Conservation (phyloP, 2,797 vertebrate genomes). For the Chelon auratus region DNA sequence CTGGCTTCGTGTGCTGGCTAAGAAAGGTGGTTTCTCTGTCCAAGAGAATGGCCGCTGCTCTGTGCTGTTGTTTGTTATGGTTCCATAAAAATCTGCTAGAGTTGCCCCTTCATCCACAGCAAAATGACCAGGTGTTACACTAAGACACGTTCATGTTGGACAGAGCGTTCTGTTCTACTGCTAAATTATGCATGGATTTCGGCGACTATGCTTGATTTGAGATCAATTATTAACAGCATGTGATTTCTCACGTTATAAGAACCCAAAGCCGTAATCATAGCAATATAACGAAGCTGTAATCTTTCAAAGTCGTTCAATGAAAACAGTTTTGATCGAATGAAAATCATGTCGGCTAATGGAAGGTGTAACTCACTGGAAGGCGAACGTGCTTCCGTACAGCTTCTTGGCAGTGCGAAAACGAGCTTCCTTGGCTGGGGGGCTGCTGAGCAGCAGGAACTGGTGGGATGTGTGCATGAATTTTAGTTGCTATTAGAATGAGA, state of each 20-base stretch:
- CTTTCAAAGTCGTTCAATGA: background rate
- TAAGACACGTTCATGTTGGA: constrained; percentile 42
- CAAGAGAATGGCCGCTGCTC: constrained; percentile 62
- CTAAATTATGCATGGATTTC: constrained; percentile 53
- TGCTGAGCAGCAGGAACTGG: constrained; percentile 99
- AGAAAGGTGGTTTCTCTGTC: constrained; percentile 53
- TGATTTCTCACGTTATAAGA: constrained; percentile 31
- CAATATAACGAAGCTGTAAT: constrained; percentile 7
- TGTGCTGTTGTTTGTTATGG: constrained; percentile 65
- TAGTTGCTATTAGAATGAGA: constrained; percentile 89
- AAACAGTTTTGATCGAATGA: constrained; percentile 2
- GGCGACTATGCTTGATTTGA: constrained; percentile 38
- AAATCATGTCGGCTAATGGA: background rate
- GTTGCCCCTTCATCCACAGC: constrained; percentile 38
- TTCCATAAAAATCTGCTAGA: constrained; percentile 67
- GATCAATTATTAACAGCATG: constrained; percentile 45
- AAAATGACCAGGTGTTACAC: constrained; percentile 64
- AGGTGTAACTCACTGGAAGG: constrained; percentile 93
- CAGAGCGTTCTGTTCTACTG: constrained; percentile 20
- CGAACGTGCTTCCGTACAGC: constrained; percentile 98
- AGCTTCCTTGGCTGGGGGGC: constrained; percentile 98
- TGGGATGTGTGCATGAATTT: constrained; percentile 99
- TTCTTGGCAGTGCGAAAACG: constrained; percentile 99
- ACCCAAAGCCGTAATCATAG: constrained; percentile 11
- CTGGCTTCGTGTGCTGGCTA: constrained; percentile 71